Evolutionary conservation across 1,140 invertebrate species (phyloP), one percentile per base, ranked within the genome.

Genomic region (Drosophila mojavensis): DNA sequence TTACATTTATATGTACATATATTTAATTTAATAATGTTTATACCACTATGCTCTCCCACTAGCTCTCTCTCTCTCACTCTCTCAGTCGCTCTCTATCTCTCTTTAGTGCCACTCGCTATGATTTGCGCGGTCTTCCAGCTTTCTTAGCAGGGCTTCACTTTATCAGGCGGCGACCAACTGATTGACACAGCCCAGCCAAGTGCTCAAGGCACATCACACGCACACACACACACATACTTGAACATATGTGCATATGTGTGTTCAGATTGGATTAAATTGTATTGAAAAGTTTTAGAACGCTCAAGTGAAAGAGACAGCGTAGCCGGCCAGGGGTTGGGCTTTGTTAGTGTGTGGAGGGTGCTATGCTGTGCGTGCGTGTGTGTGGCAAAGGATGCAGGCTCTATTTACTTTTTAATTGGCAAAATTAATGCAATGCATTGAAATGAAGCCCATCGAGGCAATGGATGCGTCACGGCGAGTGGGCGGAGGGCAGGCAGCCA

Each of bases 401-500:
- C 84, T 88, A 84, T 84, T 88, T 88, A 88, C 84, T 88, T 88
- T 88, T 88, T 89, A 88, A 88, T 88, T 88, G 84, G 84, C 84
- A 88, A 88, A 88, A 88, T 88, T 89, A 88, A 88, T 88, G 84
- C 84, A 88, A 88, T 89, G 84, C 80, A 88, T 89, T 88, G 84
- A 88, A 88, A 89, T 77, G 84, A 80, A 89, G 83, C 84, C 73
- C 74, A 72, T 55, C 66, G 51, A 64, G 47, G 54, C 69, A 51
- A 20, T 55, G 61, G 36, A 58, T 66, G 67, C 10, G 24, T 39
- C 41, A 56, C 24, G 26, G 17, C 20, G 17, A 30, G 51, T 11
- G 48, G 39, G 17, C 15, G 47, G 5, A 20, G 11, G 11, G 11
- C 41, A 2, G 5, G 36, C 1, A 13, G 36, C 10, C 36, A 45